Percentiles rank a stretch among this genome's conserved stretches.
phyloP scores from a whole-genome alignment of 1,140 invertebrate species.

The Oedothorax gibbosus region DNA sequence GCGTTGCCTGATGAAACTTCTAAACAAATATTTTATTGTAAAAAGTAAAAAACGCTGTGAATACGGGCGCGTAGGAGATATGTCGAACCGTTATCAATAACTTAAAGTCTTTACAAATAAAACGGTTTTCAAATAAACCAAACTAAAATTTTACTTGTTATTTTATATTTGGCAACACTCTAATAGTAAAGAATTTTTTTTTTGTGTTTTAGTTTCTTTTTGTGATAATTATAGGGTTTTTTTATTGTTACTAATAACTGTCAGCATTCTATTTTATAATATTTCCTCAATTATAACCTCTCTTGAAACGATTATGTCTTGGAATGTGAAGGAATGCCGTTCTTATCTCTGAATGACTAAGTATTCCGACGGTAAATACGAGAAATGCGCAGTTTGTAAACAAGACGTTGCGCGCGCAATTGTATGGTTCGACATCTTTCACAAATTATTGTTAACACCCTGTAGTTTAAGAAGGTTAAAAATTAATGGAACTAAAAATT shows the following conservation, averaged over 20 bases:
- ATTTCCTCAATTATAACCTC: not conserved
- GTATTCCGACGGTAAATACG: conserved; percentile 7
- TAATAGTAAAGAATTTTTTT: no score
- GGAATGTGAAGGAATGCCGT: not conserved
- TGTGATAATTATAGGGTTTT: no score
- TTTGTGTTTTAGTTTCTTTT: no score
- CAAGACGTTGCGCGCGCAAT: conserved; percentile 49
- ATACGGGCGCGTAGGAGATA: no score
- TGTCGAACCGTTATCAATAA: no score
- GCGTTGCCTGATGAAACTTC: no score
- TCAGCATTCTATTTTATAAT: not conserved
- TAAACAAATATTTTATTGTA: no score
- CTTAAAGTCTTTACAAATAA: no score
- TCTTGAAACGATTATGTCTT: not conserved
- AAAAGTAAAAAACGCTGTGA: no score
- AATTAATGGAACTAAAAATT: not conserved
- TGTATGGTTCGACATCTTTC: not conserved
- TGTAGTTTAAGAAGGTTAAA: not conserved
- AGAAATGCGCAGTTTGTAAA: conserved; percentile 41
- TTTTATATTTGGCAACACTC: no score
- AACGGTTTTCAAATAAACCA: no score
- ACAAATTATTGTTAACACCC: not conserved
- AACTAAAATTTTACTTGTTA: no score
- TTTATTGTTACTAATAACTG: not conserved
- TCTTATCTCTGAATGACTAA: conserved; percentile 25